Percentiles rank a stretch among this genome's conserved stretches.
phyloP scores from a whole-genome alignment of 1,140 invertebrate genomes.

The Anoplophora glabripennis region DNA sequence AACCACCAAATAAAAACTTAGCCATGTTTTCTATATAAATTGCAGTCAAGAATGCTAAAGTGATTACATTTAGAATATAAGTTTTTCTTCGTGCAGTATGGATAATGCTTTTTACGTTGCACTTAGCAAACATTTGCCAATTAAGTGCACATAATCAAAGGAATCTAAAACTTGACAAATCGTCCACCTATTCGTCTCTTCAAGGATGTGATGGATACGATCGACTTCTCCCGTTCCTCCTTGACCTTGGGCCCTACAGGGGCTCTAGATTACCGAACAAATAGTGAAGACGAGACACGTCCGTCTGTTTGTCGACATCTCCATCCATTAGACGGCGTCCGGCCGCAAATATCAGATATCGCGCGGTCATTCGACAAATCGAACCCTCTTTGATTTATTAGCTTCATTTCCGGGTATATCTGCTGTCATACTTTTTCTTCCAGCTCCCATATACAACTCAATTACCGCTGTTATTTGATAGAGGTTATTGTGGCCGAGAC shows the following conservation, averaged over 20 bases:
- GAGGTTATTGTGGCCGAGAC: neutral
- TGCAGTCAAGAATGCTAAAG: too few relatives aligned
- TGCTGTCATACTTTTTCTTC: slow-evolving; percentile 34
- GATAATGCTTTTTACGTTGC: too few relatives aligned
- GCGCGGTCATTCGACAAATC: slow-evolving; percentile 40
- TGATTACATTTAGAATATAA: too few relatives aligned
- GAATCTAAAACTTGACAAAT: too few relatives aligned
- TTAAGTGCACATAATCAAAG: too few relatives aligned
- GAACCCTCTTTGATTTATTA: slow-evolving; percentile 43
- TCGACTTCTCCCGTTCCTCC: neutral
- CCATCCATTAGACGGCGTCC: slow-evolving; percentile 43
- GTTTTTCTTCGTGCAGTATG: too few relatives aligned
- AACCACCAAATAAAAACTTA: too few relatives aligned
- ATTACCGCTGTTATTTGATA: slow-evolving; percentile 25
- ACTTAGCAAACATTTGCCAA: too few relatives aligned
- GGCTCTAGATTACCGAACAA: neutral
- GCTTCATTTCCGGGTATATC: slow-evolving; percentile 38
- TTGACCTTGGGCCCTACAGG: neutral
- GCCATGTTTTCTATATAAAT: too few relatives aligned
- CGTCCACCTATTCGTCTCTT: neutral
- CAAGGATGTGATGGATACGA: neutral
- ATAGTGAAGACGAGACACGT: slow-evolving; percentile 4
- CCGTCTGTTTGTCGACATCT: slow-evolving; percentile 38
- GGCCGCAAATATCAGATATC: slow-evolving; percentile 42
- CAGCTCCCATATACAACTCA: slow-evolving; percentile 31